Evolutionary conservation across 2,888 invertebrate genomes (phyloP), one percentile per base, ranked within the genome.

Genomic region (Drosophila subquinaria): DNA sequence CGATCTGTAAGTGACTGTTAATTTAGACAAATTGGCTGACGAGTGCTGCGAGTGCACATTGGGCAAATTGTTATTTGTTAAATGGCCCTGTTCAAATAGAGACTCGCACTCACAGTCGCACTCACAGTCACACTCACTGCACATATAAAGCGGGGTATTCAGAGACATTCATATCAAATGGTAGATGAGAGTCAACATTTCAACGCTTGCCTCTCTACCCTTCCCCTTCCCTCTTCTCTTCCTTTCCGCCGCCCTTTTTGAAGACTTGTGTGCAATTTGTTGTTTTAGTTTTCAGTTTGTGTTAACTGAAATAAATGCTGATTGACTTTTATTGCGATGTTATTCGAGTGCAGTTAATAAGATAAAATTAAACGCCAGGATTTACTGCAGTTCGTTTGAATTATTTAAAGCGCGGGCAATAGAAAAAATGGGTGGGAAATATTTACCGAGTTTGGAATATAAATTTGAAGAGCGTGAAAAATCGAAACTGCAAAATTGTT

Each of bases 241-340:
- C 6, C 3, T 2, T 0, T 11, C 5, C 6, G 13, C 8, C 20
- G 10, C 33, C 27, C 15, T 27, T 27, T 30, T 35, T 45, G 45
- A 45, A 36, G 56, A 57, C 56, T 51, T 68, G 45, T 70, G 63
- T 47, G 59, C 13, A 27, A 47, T 57, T 65, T 69, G 53, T 68
- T 75, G 55, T 52, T 68, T 72, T 70, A 56, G 62, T 67, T 64
- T 75, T 48, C 68, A 66, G 65, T 76, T 72, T 71, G 78, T 67
- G 78, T 71, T 76, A 86, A 88, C 76, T 80, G 70, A 82, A 86
- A 88, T 82, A 79, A 88, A 90, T 87, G 89, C 73, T 87, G 90
- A 89, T 85, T 86, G 88, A 88, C 82, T 89, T 88, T 89, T 84
- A 88, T 88, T 82, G 88, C 75, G 27, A 60, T 57, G 64, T 69